Conservation (phyloP, 2,113 vertebrate species). For the Oreotrochilus melanogaster region DNA sequence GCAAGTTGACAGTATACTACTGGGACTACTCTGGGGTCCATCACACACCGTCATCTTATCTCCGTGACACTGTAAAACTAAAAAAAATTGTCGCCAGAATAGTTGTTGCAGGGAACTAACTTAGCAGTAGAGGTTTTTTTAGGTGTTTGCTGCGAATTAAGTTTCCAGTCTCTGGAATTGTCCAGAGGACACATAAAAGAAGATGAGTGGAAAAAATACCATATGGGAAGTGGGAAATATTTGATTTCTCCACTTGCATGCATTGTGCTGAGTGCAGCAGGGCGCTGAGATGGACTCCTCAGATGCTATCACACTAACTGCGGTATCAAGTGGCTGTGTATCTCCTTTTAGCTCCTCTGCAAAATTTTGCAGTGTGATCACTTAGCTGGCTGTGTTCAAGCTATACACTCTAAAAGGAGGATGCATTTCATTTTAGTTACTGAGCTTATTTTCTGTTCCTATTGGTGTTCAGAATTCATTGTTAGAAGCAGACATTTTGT, state of each 20-base stretch:
- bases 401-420: not conserved
- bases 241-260: not conserved
- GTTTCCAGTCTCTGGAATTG: not conserved
- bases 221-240: not conserved
- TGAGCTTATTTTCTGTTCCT: not conserved
- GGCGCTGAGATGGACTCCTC: not conserved
- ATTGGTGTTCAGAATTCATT: not conserved
- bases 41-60: constrained; percentile 19
- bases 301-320: constrained; percentile 49
- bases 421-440: not conserved
- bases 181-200: not conserved
- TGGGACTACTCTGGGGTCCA: constrained; percentile 3
- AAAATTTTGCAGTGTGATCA: not conserved
- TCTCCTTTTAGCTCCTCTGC: not conserved
- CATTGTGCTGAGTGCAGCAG: not conserved
- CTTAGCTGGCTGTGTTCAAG: not conserved
- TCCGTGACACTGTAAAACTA: not conserved
- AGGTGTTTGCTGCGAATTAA: not conserved
- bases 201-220: not conserved
- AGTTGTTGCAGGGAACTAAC: not conserved
- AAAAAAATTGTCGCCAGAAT: not conserved
- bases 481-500: not conserved
- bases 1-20: constrained; percentile 21
- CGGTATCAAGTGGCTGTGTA: constrained; percentile 29
- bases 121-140: not conserved